Evolutionary conservation across 1,140 invertebrate genomes (phyloP), one percentile per base, ranked within the genome.

Genomic region (Drosophila mojavensis): DNA sequence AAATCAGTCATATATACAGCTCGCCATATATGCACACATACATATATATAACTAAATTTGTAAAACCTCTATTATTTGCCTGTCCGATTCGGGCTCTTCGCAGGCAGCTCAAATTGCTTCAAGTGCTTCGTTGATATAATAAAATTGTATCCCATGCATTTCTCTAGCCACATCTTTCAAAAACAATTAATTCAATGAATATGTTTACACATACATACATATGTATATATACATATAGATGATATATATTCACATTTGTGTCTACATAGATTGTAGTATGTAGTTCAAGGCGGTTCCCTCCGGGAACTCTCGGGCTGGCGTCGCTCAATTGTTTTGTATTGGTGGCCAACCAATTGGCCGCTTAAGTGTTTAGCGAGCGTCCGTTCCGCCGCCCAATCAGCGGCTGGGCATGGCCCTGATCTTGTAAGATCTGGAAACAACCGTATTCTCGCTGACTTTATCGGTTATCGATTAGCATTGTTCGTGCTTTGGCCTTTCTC

Each of bases 101-200:
- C 33, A 9, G n/a, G 48, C 55, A 48, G 30, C 71, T 26, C 26
- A 54, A 78, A 86, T 78, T 81, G 65, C 68, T 63, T 78, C 58
- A 74, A 75, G 66, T 81, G 75, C 41, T 61, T 61, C 58, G 56
- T 62, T 69, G 48, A 65, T 81, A 77, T 78, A 85, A 85, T 78
- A 50, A 85, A 88, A 82, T 88, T 86, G 82, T 85, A 85, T 85
- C 78, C 63, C 81, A 76, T 72, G 75, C 82, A 78, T 62, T 81
- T 75, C 61, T 70, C 30, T 71, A 50, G 56, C 20, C 41, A 39
- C 17, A 60, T 30, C 63, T 66, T 9, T 39, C 20, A 9, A 17
- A 55, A 7, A 43, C 63, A 33, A 71, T 86, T 86, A 78, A 85
- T 78, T 81, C 70, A 75, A 64, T 50, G 26, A 64, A 61, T 43